These are phyloP conservation scores for Triplophysa tibetana DNA, from an alignment of 2,113 vertebrate species.

Conservation along the genomic window DNA sequence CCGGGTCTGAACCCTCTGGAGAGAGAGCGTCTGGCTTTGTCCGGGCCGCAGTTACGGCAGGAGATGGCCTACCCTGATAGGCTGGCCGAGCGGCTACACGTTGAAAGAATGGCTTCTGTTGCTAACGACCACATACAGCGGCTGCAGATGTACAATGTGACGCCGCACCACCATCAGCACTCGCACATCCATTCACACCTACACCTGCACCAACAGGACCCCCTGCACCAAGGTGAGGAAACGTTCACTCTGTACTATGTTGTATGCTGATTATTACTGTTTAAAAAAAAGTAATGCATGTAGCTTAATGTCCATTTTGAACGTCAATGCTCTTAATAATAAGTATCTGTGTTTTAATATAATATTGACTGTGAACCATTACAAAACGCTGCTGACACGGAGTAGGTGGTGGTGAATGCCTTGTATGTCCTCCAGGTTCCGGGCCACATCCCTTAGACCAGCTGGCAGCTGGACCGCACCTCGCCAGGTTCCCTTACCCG, in stretches of 20 bases:
- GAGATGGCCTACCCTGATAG: slow-evolving; percentile 97
- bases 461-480: slow-evolving; percentile 87
- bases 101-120: slow-evolving; percentile 93
- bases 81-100: slow-evolving; percentile 93
- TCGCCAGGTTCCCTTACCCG: slow-evolving; percentile 94
- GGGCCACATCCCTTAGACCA: slow-evolving; percentile 90
- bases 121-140: slow-evolving; percentile 94
- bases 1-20: slow-evolving; percentile 93
- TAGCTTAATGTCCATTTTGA: slow-evolving; percentile 15
- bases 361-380: slow-evolving; percentile 59
- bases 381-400: slow-evolving; percentile 69
- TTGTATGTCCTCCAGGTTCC: slow-evolving; percentile 85
- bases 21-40: slow-evolving; percentile 91
- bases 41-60: slow-evolving; percentile 89
- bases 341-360: slow-evolving; percentile 47
- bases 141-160: slow-evolving; percentile 99
- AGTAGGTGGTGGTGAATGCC: slow-evolving; percentile 81
- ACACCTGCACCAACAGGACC: slow-evolving; percentile 98
- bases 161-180: slow-evolving; percentile 97
- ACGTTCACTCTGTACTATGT: slow-evolving; percentile 50
- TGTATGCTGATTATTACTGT: background rate
- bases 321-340: slow-evolving; percentile 49
- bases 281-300: background rate
- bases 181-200: slow-evolving; percentile 99
- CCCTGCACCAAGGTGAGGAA: slow-evolving; percentile 93